Evolutionary conservation across 2,888 invertebrate genomes (phyloP), one percentile per base, ranked within the genome.

Genomic region (Hypolimnas misippus): DNA sequence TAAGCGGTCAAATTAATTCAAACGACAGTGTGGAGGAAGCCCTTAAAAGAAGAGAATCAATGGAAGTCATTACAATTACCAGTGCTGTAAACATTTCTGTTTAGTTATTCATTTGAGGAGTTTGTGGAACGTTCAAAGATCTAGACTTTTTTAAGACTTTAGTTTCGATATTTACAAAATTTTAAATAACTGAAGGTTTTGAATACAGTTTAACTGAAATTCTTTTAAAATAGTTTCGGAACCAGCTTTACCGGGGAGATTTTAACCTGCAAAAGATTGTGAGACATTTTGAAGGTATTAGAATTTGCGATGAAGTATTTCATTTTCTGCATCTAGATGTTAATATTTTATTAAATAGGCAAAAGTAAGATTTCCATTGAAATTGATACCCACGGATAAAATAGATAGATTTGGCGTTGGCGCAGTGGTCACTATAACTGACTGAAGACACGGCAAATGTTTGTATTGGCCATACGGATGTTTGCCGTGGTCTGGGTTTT

Each of bases 61-160:
- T 21, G 19, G 12, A 25, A 49, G 49, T 16, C 49, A 14, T 49
- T 29, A 21, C 19, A 46, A 46, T 46, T 46, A 46, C 44, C 19
- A 46, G 8, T 46, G 29, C 29, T 14, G 14, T 25, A 29, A 49
- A 49, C n/a, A 49, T 29, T 29, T 14, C n/a, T 49, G 4, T 14
- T 49, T 49, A 16, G 10, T 49, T 29, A 49, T 49, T 49, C 25
- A 14, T 49, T 29, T 49, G 10, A 29, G 25, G 29, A 49, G 12
- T 49, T 49, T 7, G 49, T 14, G 21, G 1, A 49, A 16, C 49
- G 3, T 8, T 14, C 16, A 49, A 19, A 44, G 29, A 14, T 12
- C 14, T 14, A 42, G 8, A 29, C 25, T 14, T 14, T 7, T 10
- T 29, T 25, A n/a, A 49, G 14, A 25, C 25, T 49, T 49, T n/a